phyloP scores from a whole-genome alignment of 2,797 vertebrate species.

The Gambusia yucatana region DNA sequence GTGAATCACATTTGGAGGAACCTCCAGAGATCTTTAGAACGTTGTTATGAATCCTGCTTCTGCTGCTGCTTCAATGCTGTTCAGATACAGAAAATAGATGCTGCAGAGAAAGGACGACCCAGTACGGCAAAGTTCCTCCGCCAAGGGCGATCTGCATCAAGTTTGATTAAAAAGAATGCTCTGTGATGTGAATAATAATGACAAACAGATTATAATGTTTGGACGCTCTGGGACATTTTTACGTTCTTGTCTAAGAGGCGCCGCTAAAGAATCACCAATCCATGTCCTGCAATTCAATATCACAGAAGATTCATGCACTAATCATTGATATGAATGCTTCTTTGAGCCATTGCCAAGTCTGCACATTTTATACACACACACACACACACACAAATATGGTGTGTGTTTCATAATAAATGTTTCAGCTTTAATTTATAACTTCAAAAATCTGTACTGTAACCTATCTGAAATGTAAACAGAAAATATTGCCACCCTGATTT shows the following conservation, averaged over 20 bases:
- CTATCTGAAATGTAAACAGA: neutral
- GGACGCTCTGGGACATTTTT: neutral
- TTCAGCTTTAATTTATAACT: neutral
- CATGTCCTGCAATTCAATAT: slow-evolving; percentile 27
- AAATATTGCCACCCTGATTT: neutral
- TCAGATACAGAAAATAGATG: slow-evolving; percentile 23
- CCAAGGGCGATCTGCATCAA: slow-evolving; percentile 2
- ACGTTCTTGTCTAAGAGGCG: slow-evolving; percentile 1
- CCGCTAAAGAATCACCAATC: slow-evolving; percentile 8
- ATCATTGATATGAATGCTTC: slow-evolving; percentile 1
- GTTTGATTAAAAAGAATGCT: slow-evolving; percentile 15
- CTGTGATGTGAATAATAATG: neutral
- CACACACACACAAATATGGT: neutral
- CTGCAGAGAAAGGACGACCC: neutral
- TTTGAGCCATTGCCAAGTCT: slow-evolving; percentile 7
- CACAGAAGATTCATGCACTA: slow-evolving; percentile 26
- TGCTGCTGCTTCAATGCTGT: neutral
- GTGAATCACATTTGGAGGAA: slow-evolving; percentile 29
- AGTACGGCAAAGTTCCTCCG: neutral
- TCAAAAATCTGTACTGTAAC: neutral
- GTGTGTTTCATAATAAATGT: neutral
- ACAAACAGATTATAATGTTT: neutral
- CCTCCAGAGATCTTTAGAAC: slow-evolving; percentile 40
- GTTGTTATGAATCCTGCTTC: slow-evolving; percentile 17
- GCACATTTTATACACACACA: neutral